Percentiles rank a stretch among this genome's conserved stretches.
These are phyloP conservation scores for Aporophyla lueneburgensis DNA, from an alignment of 2,888 invertebrate species.

Conservation along the genomic window DNA sequence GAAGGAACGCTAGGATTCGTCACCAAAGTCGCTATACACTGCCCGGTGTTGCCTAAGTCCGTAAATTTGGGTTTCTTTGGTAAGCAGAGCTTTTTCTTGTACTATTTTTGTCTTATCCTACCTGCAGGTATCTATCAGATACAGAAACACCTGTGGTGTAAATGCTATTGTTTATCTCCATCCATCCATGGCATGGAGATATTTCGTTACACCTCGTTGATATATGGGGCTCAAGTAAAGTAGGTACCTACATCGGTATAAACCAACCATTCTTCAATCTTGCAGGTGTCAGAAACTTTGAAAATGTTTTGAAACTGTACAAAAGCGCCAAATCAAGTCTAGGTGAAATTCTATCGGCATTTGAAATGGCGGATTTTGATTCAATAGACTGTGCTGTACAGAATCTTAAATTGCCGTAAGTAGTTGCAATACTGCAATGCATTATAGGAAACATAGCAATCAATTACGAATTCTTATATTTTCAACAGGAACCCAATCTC, in stretches of 20 bases:
- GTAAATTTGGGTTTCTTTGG: conserved; percentile 97
- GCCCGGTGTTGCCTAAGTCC: conserved; percentile 95
- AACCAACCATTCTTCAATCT: conserved; percentile 34
- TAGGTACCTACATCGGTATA: too few relatives aligned
- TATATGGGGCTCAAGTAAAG: not conserved
- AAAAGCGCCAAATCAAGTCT: conserved; percentile 93
- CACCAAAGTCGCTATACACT: conserved; percentile 97
- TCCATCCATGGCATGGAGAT: conserved; percentile 2
- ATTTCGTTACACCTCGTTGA: conserved; percentile 1
- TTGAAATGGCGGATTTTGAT: conserved; percentile 97
- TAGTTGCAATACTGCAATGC: conserved; percentile 35
- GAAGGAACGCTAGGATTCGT: conserved; percentile 99
- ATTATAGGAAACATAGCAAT: not conserved
- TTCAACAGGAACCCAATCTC: conserved; percentile 89
- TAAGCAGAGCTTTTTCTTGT: conserved; percentile 76
- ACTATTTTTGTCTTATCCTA: not conserved
- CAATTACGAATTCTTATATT: not conserved
- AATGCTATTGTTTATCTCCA: conserved; percentile 12
- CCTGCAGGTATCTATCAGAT: conserved; percentile 1
- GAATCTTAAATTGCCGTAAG: conserved; percentile 90
- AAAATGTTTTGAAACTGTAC: conserved; percentile 94
- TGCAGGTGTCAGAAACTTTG: conserved; percentile 94
- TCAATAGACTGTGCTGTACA: conserved; percentile 93
- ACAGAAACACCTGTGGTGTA: conserved; percentile 8
- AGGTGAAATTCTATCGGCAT: conserved; percentile 98